phyloP scores from a whole-genome alignment of 2,888 invertebrate genomes.

The Eueremaeus valkanovi region DNA sequence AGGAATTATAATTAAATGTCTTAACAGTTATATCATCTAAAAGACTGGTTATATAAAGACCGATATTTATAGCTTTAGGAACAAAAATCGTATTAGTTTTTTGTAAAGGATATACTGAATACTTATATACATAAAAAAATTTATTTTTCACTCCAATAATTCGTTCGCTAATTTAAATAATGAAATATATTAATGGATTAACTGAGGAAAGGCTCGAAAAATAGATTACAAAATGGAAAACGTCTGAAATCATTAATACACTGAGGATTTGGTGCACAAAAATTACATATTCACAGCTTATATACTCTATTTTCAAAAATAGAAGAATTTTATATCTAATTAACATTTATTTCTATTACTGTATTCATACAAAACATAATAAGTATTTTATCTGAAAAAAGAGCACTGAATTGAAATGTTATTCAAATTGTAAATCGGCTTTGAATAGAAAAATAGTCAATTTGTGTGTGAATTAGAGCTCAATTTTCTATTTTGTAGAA shows the following conservation, averaged over 20 bases:
- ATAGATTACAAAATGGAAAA: neutral
- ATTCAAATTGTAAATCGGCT: neutral
- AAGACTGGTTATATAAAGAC: no score
- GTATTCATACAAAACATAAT: neutral
- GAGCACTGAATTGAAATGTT: neutral
- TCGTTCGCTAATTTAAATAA: slow-evolving; percentile 7
- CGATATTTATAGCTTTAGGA: neutral
- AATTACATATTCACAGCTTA: no score
- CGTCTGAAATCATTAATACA: neutral
- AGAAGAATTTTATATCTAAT: neutral
- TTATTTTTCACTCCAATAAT: neutral
- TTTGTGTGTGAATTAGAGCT: neutral
- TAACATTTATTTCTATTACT: neutral
- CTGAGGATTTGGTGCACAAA: neutral
- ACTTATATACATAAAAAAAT: neutral
- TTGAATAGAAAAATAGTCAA: neutral
- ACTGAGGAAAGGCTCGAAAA: neutral
- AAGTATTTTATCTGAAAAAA: no score
- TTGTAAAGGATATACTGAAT: no score
- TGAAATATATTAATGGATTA: slow-evolving; percentile 30
- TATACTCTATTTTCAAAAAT: neutral
- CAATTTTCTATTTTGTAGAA: neutral
- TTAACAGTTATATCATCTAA: no score
- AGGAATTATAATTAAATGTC: no score
- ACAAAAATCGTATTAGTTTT: neutral